Evolutionary conservation across 1,140 invertebrate genomes (phyloP), one percentile per base, ranked within the genome.

Genomic region (Aphaenogaster rudis): DNA sequence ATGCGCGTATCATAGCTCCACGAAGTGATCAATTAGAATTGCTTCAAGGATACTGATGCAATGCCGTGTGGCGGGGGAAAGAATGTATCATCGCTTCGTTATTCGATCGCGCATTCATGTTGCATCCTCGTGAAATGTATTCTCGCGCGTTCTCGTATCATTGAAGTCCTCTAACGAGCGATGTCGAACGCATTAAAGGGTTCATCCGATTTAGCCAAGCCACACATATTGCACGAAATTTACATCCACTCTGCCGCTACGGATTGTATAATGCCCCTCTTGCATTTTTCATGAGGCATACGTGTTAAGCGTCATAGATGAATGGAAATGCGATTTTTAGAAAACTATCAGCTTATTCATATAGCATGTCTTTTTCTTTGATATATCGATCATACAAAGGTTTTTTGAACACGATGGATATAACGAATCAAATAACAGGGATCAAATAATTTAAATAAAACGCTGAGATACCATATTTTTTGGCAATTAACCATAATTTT

Each of bases 211-310:
- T 69, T 71, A 72, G 45, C 48, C 48, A 17, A 45, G 82, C 77
- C 77, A 59, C 72, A 77, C 72, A 77, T 79, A 57, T 86, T 61
- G 84, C 77, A 69, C 63, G 59, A 57, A 79, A 89, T 71, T 57
- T 54, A 69, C 82, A 78, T 74, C 71, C 87, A 79, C 85, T 64
- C 33, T 8, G 54, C 54, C 67, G 71, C 33, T 42, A 50, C 59
- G 42, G 48, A 52, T 86, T 86, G 82, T 76, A 85, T 90, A 90
- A 90, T 78, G 88, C 33, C 5, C 61, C 67, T 76, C 33, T 57
- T 90, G 82, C 85, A 90, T 90, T 71, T 90, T 90, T 90, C 82
- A 90, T 90, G 74, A 79, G 81, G 50, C 39, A n/a, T 42, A 28
- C 74, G 74, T 61, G 80, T 33, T 21, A 76, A 79, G 77, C 74